phyloP scores from a whole-genome alignment of 1,140 invertebrate species.

The Drosophila ficusphila region DNA sequence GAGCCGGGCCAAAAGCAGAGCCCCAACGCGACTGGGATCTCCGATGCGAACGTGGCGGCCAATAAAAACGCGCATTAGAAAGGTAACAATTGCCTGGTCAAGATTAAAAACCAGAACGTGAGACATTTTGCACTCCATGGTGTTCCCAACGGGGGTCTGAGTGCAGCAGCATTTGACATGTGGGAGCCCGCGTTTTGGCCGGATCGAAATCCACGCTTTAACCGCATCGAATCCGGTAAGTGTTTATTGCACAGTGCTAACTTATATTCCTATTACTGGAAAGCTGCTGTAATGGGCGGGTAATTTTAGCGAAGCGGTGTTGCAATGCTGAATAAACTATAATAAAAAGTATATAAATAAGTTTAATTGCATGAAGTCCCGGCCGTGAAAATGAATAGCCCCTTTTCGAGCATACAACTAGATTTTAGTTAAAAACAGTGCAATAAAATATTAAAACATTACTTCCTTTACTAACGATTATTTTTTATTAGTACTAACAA shows the following conservation, averaged over 20 bases:
- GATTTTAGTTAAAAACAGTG: too few relatives aligned
- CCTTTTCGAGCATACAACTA: too few relatives aligned
- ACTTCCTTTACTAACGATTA: too few relatives aligned
- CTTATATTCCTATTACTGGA: conserved; percentile 2
- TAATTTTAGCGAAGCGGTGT: background rate
- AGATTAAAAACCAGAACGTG: conserved; percentile 79
- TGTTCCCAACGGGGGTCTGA: conserved; percentile 4
- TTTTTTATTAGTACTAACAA: too few relatives aligned
- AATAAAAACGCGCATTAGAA: conserved; percentile 79
- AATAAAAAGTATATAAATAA: too few relatives aligned
- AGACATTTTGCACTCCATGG: conserved; percentile 66
- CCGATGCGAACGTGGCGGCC: conserved; percentile 57
- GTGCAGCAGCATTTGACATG: background rate
- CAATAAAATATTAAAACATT: background rate
- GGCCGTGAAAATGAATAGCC: too few relatives aligned
- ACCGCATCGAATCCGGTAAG: conserved; percentile 11
- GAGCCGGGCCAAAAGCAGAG: conserved; percentile 30
- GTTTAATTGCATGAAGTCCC: background rate
- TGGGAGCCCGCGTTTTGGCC: conserved; percentile 15
- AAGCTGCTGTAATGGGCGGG: conserved; percentile 2
- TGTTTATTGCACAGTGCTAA: conserved; percentile 2
- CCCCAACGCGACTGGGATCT: conserved; percentile 21
- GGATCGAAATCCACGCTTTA: background rate
- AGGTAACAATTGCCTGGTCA: conserved; percentile 77
- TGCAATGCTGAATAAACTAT: background rate